Base-by-base conservation (phyloP, 2,888 invertebrate genomes). In the Autographa pulchrina region DNA sequence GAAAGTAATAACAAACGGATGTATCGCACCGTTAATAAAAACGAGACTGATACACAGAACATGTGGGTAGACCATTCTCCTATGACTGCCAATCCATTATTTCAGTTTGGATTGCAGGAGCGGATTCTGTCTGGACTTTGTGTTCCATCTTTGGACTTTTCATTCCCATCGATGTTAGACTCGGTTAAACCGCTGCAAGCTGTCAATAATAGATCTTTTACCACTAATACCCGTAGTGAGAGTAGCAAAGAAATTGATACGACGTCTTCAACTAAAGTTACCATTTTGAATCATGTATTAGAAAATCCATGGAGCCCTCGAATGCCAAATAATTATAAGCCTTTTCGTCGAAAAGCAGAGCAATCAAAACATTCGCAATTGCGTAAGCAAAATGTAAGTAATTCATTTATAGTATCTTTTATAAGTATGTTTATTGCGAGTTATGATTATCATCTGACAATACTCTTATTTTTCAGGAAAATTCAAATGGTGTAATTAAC, bases 251-350 rank as follows among this genome's bases (percentile, higher is more conserved):
- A 76, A 48, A 58, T 67, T 31, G 72, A 77, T 0, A 31, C 64
- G 38, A 56, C 32, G 32, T 41, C 70, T 35, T 66, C 65, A 43
- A 59, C 77, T 74, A 89, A 83, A 82, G 90, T 85, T 70, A 90
- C 91, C 31, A 92, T 96, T 76, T 92, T 93, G 64, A 96, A 96
- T 85, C 92, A 96, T 82, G 96, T 96, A 20, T 84, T 96, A 80
- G 96, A 96, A n/a, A 96, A 94, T 85, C 97, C 97, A 14, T 97
- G 97, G 97, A 92, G 92, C 80, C 94, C 96, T 3, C 92, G 95
- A 58, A 85, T 90, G 62, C 93, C 95, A 14, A 86, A 86, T 63
- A 89, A 89, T 72, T 94, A 88, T 78, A 92, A 84, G 77, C 95
- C 94, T 9, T 90, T 90, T 75, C 87, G 88, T 58, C 90, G 88